phyloP scores from a whole-genome alignment of 2,797 vertebrate species.

The Meda fulgida region DNA sequence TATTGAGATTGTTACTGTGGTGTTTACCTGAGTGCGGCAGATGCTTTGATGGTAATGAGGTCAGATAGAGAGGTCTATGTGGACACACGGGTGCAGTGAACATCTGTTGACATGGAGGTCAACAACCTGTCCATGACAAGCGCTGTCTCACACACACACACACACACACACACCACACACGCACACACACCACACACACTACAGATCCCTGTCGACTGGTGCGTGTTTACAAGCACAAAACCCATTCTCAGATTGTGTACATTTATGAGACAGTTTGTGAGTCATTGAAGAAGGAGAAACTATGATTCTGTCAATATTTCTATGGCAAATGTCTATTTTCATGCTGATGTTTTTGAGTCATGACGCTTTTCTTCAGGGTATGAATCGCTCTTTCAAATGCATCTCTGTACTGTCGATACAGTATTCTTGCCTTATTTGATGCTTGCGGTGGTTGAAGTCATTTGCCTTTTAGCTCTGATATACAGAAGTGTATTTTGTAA shows the following conservation, averaged over 20 bases:
- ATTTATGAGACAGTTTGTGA: conserved; percentile 4
- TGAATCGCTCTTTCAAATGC: conserved; percentile 25
- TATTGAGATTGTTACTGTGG: neutral
- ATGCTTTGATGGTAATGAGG: conserved; percentile 31
- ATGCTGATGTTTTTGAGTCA: conserved; percentile 27
- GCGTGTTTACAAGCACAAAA: conserved; percentile 25
- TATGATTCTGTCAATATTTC: conserved; percentile 9
- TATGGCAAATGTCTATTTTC: conserved; percentile 30
- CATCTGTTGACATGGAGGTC: conserved; percentile 34
- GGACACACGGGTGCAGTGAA: conserved; percentile 4
- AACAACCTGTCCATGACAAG: neutral
- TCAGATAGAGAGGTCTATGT: neutral
- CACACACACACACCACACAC: neutral
- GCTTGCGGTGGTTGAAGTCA: conserved; percentile 80
- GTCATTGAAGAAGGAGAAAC: neutral
- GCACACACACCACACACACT: neutral
- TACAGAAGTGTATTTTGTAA: conserved; percentile 80
- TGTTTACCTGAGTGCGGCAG: neutral
- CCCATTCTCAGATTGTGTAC: neutral
- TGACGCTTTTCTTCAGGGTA: conserved; percentile 26
- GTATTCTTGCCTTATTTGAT: conserved; percentile 79
- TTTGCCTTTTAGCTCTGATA: conserved; percentile 85
- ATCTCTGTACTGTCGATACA: conserved; percentile 33
- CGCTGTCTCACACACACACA: neutral
- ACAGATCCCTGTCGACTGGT: neutral